These are phyloP conservation scores for Phymatocera aterrima DNA, from an alignment of 2,888 invertebrate species.

Conservation along the genomic window DNA sequence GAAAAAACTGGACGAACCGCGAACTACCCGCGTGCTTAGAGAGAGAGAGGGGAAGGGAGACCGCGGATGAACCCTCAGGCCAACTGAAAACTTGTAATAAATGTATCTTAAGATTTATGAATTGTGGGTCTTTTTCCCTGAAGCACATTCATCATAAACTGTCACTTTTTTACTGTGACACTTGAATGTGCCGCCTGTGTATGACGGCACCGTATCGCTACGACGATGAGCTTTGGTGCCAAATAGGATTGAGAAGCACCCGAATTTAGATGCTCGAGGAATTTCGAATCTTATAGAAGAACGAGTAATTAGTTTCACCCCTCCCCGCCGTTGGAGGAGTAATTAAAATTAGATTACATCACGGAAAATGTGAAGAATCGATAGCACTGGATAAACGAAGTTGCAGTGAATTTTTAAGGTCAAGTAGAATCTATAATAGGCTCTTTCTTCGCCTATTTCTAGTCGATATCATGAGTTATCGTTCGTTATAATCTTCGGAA, in stretches of 20 bases:
- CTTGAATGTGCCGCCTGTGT: neutral
- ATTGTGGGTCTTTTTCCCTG: slow-evolving; percentile 15
- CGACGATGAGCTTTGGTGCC: neutral
- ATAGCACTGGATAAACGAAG: too few relatives aligned
- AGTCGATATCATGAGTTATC: neutral
- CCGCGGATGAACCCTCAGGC: neutral
- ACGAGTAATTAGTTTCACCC: neutral
- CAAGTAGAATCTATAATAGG: neutral
- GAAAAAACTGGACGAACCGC: neutral
- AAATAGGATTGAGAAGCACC: neutral
- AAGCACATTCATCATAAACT: slow-evolving; percentile 20
- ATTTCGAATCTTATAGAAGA: neutral
- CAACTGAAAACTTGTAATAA: slow-evolving; percentile 1
- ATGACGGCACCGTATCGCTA: slow-evolving; percentile 24
- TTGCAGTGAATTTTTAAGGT: too few relatives aligned
- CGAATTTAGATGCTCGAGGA: slow-evolving; percentile 6
- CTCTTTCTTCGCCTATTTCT: neutral
- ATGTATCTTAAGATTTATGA: slow-evolving; percentile 33
- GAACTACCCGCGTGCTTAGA: neutral
- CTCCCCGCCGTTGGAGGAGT: neutral
- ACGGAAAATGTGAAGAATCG: neutral
- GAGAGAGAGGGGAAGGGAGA: too few relatives aligned
- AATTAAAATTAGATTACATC: neutral
- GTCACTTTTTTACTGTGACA: slow-evolving; percentile 23
- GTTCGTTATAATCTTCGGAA: neutral